Evolutionary conservation across 2,797 vertebrate species (phyloP), one percentile per base, ranked within the genome.

Genomic region (Enteromius trimaculatus): DNA sequence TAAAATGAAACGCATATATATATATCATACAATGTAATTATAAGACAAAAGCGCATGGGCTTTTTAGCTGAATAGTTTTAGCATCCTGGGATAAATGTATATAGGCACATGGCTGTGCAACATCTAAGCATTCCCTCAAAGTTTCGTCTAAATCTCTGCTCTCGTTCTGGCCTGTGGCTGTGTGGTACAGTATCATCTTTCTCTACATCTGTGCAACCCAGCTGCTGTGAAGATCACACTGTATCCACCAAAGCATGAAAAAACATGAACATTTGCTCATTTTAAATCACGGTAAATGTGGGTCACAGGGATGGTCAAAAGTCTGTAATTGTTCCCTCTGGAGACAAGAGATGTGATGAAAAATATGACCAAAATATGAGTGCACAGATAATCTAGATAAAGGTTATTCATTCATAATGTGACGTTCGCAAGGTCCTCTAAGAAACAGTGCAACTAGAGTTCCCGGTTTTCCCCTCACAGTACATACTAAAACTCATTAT

Each of bases 121-220:
- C 49, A 53, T 74, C 34, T 74, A 60, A 77, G 44, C 23, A 23
- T 9, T 44, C 72, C 17, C 34, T 81, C 77, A 44, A 76, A 85
- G 71, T 37, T 37, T 26, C 44, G 55, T 75, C 51, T 39, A 26
- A 58, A 75, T 65, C 55, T 69, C 60, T 17, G 4, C 29, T 39
- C 49, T 39, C n/a, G 16, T 81, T 82, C 66, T 70, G 39, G 74
- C 85, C 81, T 72, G 29, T 62, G 79, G 85, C 77, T 7, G 51
- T 68, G 29, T 55, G 58, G 58, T 69, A 58, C 53, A 42, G 64
- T 58, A 83, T 85, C 80, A 42, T 69, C 34, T 70, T 60, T 49
- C 72, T 17, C 77, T 49, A 79, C 83, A 88, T 88, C 83, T 88
- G 87, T 51, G 72, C 53, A 70, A 66, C 81, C 69, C 81, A 88